phyloP scores from a whole-genome alignment of 1,140 invertebrate genomes.

The Hycleus cichorii region DNA sequence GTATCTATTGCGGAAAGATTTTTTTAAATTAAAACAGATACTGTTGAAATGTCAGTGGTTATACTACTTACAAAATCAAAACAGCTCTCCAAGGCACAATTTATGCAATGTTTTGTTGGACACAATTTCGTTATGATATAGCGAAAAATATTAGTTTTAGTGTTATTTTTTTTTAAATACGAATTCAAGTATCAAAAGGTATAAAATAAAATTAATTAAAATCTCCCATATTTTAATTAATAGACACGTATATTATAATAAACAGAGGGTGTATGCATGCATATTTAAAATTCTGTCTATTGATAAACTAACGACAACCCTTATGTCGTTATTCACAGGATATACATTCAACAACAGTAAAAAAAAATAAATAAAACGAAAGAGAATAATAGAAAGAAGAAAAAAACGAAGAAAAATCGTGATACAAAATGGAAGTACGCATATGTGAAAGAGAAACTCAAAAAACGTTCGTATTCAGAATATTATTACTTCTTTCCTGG shows the following conservation, averaged over 20 bases:
- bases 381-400: too few species aligned
- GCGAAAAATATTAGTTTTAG: too few species aligned
- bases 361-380: too few species aligned
- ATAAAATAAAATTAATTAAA: too few species aligned
- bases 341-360: conserved; percentile 8
- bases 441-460: conserved; percentile 16
- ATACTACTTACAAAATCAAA: conserved; percentile 7
- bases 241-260: too few species aligned
- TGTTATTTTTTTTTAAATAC: too few species aligned
- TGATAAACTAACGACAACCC: conserved; percentile 11
- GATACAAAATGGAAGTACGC: conserved; percentile 14
- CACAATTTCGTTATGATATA: too few species aligned
- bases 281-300: background rate
- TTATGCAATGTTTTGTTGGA: conserved; percentile 6
- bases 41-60: background rate
- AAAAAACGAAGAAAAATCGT: background rate
- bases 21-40: too few species aligned
- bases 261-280: too few species aligned
- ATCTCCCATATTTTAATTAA: too few species aligned
- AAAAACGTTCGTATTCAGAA: conserved; percentile 12
- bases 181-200: too few species aligned
- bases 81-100: conserved; percentile 1
- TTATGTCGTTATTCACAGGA: conserved; percentile 12
- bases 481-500: conserved; percentile 16
- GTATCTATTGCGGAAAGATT: too few species aligned